Evolutionary conservation across 2,888 invertebrate genomes (phyloP), one percentile per base, ranked within the genome.

Genomic region (Pandemis cinnamomeana): DNA sequence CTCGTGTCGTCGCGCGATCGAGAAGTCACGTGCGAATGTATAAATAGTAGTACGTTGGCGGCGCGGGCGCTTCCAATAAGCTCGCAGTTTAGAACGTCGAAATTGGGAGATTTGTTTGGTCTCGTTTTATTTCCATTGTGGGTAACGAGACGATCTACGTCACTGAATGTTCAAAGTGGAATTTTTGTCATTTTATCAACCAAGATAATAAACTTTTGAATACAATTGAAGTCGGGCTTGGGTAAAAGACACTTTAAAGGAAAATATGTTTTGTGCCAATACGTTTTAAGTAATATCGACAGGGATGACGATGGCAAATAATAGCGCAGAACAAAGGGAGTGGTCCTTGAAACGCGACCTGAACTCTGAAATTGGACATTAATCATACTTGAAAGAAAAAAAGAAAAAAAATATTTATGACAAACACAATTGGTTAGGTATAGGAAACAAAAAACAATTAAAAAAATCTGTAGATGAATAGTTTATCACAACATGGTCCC

Each of bases 21-120:
- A 73, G 69, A 42, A 67, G 72, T 72, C 72, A 72, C 69, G 73
- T 69, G 68, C 58, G 60, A 69, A 51, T 61, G 67, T 71, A 71
- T 71, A 51, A 67, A 71, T 71, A 71, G 27, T 61, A 20, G 60
- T 41, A 8, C 64, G 68, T 69, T 48, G 68, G 68, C 46, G 61
- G 41, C 36, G 27, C 46, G 68, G 58, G 58, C 58, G 60, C 58
- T 27, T 48, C 58, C 44, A 48, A 69, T 27, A 27, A 58, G 68
- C 46, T 60, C 60, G 13, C 48, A 60, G 68, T 48, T 68, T 69
- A 48, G 68, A 46, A 48, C 36, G 10, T n/a, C 58, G 58, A 58
- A 58, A 58, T 27, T 58, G 27, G 27, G 58, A 58, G 58, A 58
- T 27, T 11, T 27, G 58, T 58, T 58, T 58, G 27, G 58, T 11